Evolutionary conservation across 2,113 vertebrate genomes (phyloP), one percentile per base, ranked within the genome.

Genomic region (Alouatta palliata): DNA sequence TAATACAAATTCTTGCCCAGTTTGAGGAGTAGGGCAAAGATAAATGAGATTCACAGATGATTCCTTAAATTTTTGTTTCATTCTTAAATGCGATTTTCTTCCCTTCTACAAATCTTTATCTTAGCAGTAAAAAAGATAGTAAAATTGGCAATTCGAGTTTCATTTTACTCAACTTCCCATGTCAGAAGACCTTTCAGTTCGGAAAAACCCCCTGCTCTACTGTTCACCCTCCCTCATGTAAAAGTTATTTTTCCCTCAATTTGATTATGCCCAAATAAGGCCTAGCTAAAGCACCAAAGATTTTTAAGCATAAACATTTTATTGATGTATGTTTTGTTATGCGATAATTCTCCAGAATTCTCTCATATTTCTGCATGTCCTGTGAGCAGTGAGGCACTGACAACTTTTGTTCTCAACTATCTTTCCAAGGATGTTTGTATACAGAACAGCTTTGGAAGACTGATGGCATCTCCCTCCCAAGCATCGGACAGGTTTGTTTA

Each of bases 11-110:
- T 91, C 73, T 86, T 87, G 17, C 49, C 61, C 3, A 75, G 80
- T 77, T 86, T 12, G n/a, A 13, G 49, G 30, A 68, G 6, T 37
- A 82, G 19, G 85, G 14, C 71, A 93, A 87, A 61, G 61, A 84
- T 92, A 86, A 43, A 94, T 91, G 43, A 75, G 32, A 87, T 86
- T 11, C 35, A 88, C 3, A 25, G 64, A 87, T 56, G n/a, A 90
- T 75, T 90, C 25, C 30, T 71, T 90, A 87, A 97, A 92, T 61
- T 93, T 66, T 97, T 91, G 54, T 95, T 96, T 96, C 43, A n/a
- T 32, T 94, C 43, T 91, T 91, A 91, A 93, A 85, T 71, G 37
- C 84, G 56, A 90, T 94, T 96, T 92, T 83, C 64, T 89, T 81
- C 45, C 30, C 13, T 76, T 77, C 81, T 54, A n/a, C 16, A 95